Evolutionary conservation across 1,140 invertebrate genomes (phyloP).

Genomic region (Aphaenogaster ashmeadi): DNA sequence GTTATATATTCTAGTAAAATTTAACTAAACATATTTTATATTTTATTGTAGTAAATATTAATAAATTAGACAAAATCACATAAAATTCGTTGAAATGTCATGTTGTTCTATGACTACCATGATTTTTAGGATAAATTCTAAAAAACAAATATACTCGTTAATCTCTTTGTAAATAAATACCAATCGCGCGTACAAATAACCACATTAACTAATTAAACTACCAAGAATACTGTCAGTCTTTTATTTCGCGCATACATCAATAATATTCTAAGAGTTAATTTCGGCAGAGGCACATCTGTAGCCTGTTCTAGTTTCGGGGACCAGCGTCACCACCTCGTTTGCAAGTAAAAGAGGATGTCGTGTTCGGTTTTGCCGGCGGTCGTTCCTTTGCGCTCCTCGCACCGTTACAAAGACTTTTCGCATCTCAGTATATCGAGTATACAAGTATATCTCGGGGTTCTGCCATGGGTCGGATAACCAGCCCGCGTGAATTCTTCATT

Average conservation of each 20-base stretch:
- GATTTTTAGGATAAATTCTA: too few species aligned
- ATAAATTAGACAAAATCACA: too few species aligned
- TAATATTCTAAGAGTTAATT: background rate
- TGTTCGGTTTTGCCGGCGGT: conserved; percentile 1
- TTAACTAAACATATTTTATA: too few species aligned
- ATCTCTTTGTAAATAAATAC: background rate
- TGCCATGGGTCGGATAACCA: conserved; percentile 11
- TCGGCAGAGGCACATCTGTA: background rate
- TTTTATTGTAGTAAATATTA: too few species aligned
- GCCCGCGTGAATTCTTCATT: conserved; percentile 21
- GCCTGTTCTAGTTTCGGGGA: conserved; percentile 3
- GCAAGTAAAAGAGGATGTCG: conserved; percentile 50
- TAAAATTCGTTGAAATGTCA: too few species aligned
- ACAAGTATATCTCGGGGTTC: conserved; percentile 37
- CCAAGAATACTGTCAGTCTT: background rate
- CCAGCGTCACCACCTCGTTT: conserved; percentile 45
- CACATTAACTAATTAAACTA: background rate
- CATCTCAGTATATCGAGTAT: conserved; percentile 22
- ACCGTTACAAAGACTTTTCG: conserved; percentile 55
- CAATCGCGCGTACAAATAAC: background rate
- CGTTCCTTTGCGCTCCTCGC: conserved; percentile 7
- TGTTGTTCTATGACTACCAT: too few species aligned
- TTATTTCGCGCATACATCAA: background rate
- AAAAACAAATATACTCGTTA: background rate
- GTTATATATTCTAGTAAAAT: too few species aligned